Evolutionary conservation across 2,888 invertebrate species (phyloP).

Genomic region (Boloria euphrosyne): DNA sequence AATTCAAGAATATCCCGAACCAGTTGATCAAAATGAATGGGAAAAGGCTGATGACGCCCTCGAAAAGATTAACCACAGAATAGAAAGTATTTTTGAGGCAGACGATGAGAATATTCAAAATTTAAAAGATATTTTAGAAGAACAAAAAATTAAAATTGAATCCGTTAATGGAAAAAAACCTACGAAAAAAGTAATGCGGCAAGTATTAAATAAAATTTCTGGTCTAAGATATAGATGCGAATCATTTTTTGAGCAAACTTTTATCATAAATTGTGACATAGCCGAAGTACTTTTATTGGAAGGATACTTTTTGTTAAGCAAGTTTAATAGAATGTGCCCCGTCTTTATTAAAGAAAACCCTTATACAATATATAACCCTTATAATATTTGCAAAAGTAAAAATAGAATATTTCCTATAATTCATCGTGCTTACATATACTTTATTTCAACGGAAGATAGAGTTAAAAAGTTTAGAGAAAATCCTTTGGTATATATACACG

Average conservation of each 20-base stretch:
- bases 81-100: slow-evolving; percentile 69
- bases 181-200: slow-evolving; percentile 55
- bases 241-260: slow-evolving; percentile 83
- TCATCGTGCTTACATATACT: slow-evolving; percentile 84
- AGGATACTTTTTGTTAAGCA: slow-evolving; percentile 84
- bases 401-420: slow-evolving; percentile 79
- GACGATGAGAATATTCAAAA: slow-evolving; percentile 70
- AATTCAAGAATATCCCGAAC: slow-evolving; percentile 72
- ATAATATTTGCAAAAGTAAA: slow-evolving; percentile 63
- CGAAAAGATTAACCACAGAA: slow-evolving; percentile 67
- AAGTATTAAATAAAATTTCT: slow-evolving; percentile 53
- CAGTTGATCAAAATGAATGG: slow-evolving; percentile 69
- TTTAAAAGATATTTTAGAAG: slow-evolving; percentile 59
- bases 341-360: slow-evolving; percentile 81
- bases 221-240: slow-evolving; percentile 66
- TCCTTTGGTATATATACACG: slow-evolving; percentile 80
- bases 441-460: slow-evolving; percentile 73
- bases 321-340: slow-evolving; percentile 85
- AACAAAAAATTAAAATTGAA: slow-evolving; percentile 72
- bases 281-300: slow-evolving; percentile 81
- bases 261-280: slow-evolving; percentile 72
- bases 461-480: slow-evolving; percentile 76
- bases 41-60: slow-evolving; percentile 74
- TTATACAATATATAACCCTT: slow-evolving; percentile 74
- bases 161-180: slow-evolving; percentile 67